phyloP scores from a whole-genome alignment of 1,140 invertebrate species.

The Drosophila novamexicana region DNA sequence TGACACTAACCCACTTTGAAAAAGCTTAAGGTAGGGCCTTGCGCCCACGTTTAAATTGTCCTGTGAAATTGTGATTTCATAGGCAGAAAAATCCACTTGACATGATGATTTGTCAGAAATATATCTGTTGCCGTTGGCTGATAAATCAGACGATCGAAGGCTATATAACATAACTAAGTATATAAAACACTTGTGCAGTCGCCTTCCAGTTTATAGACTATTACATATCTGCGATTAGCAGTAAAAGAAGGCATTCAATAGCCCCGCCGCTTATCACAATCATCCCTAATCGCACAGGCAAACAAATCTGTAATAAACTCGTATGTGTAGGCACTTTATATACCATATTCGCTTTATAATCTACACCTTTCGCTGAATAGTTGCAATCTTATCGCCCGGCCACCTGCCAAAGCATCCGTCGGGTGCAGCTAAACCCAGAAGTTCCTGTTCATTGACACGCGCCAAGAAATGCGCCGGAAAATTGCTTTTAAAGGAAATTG shows the following conservation, averaged over 20 bases:
- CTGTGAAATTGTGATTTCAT: not conserved
- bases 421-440: slow-evolving; percentile 60
- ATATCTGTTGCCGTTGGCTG: slow-evolving; percentile 10
- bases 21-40: slow-evolving; percentile 53
- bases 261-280: slow-evolving; percentile 49
- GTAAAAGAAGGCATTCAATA: slow-evolving; percentile 26
- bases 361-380: slow-evolving; percentile 17
- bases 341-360: slow-evolving; percentile 4
- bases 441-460: not conserved
- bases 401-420: slow-evolving; percentile 60
- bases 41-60: slow-evolving; percentile 16
- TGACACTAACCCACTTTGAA: slow-evolving; percentile 58
- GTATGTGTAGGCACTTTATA: slow-evolving; percentile 6
- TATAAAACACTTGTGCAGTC: slow-evolving; percentile 22
- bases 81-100: not conserved
- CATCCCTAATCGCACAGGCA: slow-evolving; percentile 46
- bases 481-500: no score
- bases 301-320: slow-evolving; percentile 66
- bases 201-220: slow-evolving; percentile 17
- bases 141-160: slow-evolving; percentile 18
- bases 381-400: slow-evolving; percentile 67
- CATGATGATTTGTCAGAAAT: slow-evolving; percentile 29
- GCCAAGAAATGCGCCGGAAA: not conserved
- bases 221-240: slow-evolving; percentile 38
- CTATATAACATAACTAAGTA: not conserved